Conservation (phyloP, 2,888 invertebrate species). For the Dyspetes luteomarginatus region DNA sequence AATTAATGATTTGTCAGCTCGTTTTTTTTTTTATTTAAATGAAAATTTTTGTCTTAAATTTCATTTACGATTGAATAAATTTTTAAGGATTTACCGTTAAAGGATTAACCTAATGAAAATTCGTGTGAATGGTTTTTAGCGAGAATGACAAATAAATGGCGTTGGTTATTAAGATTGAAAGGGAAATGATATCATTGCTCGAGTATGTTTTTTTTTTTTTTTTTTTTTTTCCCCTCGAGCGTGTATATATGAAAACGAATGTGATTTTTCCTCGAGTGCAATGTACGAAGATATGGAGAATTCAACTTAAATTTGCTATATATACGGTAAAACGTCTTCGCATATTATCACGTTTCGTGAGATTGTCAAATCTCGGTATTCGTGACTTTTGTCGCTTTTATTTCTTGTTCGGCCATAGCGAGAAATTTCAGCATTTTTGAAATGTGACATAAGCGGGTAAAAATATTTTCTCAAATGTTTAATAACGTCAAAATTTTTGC, state of each 20-base stretch:
- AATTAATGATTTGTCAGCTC: neutral
- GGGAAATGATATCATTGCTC: neutral
- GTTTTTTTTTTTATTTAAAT: no score
- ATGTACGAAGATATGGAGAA: neutral
- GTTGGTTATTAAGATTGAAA: neutral
- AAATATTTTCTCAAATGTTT: neutral
- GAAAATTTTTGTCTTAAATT: no score
- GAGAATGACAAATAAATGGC: neutral
- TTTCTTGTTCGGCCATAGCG: neutral
- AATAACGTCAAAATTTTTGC: neutral
- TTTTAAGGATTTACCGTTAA: conserved; percentile 5
- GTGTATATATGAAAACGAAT: neutral
- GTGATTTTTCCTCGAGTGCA: neutral
- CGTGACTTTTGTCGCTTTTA: conserved; percentile 43
- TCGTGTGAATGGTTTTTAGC: neutral
- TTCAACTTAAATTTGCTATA: neutral
- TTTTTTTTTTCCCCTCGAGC: neutral
- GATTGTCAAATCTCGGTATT: conserved; percentile 54
- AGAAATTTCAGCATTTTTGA: neutral
- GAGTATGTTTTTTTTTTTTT: neutral
- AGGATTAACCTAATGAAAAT: neutral
- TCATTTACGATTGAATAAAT: no score
- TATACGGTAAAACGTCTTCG: neutral
- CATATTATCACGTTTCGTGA: conserved; percentile 53
- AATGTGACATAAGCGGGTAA: neutral